Evolutionary conservation across 2,797 vertebrate species (phyloP), one percentile per base, ranked within the genome.

Genomic region (Ptychadena robeensis): DNA sequence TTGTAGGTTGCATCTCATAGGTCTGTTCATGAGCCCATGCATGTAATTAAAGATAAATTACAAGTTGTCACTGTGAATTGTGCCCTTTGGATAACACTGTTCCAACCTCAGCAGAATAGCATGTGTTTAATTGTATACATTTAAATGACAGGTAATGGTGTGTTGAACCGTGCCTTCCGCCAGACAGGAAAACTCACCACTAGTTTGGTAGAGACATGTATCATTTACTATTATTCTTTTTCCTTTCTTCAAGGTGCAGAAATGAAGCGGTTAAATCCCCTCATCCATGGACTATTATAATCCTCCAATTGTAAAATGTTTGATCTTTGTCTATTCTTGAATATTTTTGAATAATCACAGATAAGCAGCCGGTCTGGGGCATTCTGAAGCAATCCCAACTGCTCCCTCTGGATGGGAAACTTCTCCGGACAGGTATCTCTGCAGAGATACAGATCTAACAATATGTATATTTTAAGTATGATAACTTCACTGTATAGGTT

Each of bases 291-390:
- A 25, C 15, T 18, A 32, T 35, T 37, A 10, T 44, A 69, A 68
- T 12, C 31, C 67, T 77, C 68, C 44, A 30, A 32, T 64, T 63
- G 53, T 32, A 25, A 65, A 28, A 82, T 44, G 38, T 65, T 83
- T 73, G 74, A 30, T 79, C 44, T 68, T 40, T 57, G 15, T 79
- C 71, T n/a, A 73, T 65, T 73, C 32, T 63, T 73, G 70, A 72
- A 84, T 79, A 79, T 67, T 84, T 70, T 84, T 73, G 34, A 78
- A n/a, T n/a, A n/a, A 84, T 83, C 68, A 79, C 69, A 68, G 63
- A 32, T 40, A 48, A 79, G 70, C 82, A 84, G 82, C 82, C 80
- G 82, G 82, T 63, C 82, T 73, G 68, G 31, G 68, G 82, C 44
- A n/a, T 70, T 67, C 76, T 74, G 44, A 76, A 73, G 73, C 44